These are phyloP conservation scores for Tragelaphus imberbis DNA, from an alignment of 2,113 vertebrate species.

Conservation along the genomic window DNA sequence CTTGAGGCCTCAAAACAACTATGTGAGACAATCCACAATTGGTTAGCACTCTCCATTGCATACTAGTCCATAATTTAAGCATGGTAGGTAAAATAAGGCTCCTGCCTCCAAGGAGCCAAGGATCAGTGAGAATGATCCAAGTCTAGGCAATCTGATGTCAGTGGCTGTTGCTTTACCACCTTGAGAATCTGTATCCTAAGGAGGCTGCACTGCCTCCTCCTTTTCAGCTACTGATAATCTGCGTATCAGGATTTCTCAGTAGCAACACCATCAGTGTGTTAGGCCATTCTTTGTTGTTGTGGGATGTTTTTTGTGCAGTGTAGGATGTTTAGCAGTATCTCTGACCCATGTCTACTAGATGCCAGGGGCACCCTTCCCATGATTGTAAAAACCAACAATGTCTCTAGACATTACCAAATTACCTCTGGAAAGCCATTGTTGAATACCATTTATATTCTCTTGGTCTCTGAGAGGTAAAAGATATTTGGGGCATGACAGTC, in stretches of 20 bases:
- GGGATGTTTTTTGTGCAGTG: not conserved
- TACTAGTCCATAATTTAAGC: not conserved
- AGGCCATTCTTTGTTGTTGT: not conserved
- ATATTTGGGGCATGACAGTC: not conserved
- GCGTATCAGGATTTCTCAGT: not conserved
- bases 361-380: not conserved
- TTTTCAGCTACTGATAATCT: not conserved
- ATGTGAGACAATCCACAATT: not conserved
- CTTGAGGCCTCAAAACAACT: conserved; percentile 5
- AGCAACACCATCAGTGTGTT: not conserved
- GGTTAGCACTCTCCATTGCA: not conserved
- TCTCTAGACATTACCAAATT: not conserved
- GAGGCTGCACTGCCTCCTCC: not conserved
- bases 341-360: not conserved
- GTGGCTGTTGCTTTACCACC: not conserved
- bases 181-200: not conserved
- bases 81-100: not conserved
- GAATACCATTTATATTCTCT: not conserved
- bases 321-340: not conserved
- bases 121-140: not conserved
- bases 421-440: not conserved
- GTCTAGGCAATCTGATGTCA: not conserved
- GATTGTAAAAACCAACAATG: not conserved
- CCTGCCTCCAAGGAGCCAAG: not conserved
- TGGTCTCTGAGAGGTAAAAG: not conserved